Conservation (phyloP, 2,797 vertebrate genomes). For the Sciurus carolinensis region DNA sequence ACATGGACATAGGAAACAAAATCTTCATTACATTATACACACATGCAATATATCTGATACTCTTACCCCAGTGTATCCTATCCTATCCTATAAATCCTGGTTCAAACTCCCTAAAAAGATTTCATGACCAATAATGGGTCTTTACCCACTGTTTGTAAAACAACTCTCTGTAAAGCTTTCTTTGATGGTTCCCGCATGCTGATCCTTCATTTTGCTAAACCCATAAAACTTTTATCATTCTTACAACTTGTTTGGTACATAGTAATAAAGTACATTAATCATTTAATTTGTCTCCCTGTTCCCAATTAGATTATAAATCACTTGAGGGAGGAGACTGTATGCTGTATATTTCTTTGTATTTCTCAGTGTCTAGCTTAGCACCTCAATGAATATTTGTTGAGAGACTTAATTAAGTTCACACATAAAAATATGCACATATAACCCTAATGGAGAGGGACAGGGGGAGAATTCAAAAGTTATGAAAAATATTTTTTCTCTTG, state of each 20-base stretch:
- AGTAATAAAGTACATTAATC: not conserved
- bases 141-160: constrained; percentile 32
- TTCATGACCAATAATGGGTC: not conserved
- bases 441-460: not conserved
- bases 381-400: constrained; percentile 45
- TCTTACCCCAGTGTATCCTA: not conserved
- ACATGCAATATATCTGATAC: not conserved
- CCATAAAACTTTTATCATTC: constrained; percentile 14
- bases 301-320: constrained; percentile 31
- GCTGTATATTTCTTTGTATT: constrained; percentile 16
- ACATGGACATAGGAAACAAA: not conserved
- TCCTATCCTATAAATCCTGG: not conserved
- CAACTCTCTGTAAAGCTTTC: constrained; percentile 10
- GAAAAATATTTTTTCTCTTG: not conserved
- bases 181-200: not conserved
- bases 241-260: constrained; percentile 22
- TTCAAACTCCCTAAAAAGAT: not conserved
- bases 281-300: constrained; percentile 48
- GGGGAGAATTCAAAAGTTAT: not conserved
- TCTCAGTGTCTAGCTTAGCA: not conserved
- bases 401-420: constrained; percentile 55
- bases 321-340: not conserved
- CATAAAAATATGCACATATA: constrained; percentile 46
- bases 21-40: not conserved
- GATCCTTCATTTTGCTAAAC: constrained; percentile 19